These are phyloP conservation scores for Seira sanloemensis DNA, from an alignment of 2,888 invertebrate species.

Conservation along the genomic window DNA sequence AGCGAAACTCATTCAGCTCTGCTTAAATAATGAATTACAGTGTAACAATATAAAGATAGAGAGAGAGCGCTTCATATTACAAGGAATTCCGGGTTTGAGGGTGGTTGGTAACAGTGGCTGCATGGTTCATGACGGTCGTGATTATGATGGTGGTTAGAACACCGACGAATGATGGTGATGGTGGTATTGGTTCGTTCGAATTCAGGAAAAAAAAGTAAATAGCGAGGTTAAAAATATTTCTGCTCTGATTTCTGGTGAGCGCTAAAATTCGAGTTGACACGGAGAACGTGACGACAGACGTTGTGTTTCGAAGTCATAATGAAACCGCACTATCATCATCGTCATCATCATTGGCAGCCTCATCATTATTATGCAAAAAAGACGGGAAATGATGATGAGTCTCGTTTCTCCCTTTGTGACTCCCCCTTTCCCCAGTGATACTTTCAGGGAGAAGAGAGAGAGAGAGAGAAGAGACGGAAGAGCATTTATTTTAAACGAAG, in stretches of 20 bases:
- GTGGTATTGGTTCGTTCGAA: background rate
- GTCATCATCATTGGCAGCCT: conserved; percentile 7
- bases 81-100: background rate
- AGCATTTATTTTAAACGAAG: background rate
- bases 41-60: too few species aligned
- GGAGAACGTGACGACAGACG: conserved; percentile 53
- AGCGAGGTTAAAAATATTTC: background rate
- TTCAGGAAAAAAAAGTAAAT: background rate
- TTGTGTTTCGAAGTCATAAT: conserved; percentile 54
- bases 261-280: conserved; percentile 12
- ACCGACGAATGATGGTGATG: conserved; percentile 5
- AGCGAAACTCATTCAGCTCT: background rate
- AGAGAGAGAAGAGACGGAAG: background rate
- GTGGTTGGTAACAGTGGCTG: background rate
- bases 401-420: conserved; percentile 6
- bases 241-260: background rate
- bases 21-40: background rate
- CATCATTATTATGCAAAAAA: conserved; percentile 12
- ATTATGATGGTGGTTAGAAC: background rate
- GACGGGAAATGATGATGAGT: conserved; percentile 40
- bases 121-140: conserved; percentile 4
- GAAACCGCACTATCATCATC: conserved; percentile 54
- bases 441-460: background rate
- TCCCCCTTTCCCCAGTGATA: conserved; percentile 13
- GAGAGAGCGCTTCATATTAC: background rate